Evolutionary conservation across 2,797 vertebrate species (phyloP), one percentile per base, ranked within the genome.

Genomic region (Eurystomus glaucurus): DNA sequence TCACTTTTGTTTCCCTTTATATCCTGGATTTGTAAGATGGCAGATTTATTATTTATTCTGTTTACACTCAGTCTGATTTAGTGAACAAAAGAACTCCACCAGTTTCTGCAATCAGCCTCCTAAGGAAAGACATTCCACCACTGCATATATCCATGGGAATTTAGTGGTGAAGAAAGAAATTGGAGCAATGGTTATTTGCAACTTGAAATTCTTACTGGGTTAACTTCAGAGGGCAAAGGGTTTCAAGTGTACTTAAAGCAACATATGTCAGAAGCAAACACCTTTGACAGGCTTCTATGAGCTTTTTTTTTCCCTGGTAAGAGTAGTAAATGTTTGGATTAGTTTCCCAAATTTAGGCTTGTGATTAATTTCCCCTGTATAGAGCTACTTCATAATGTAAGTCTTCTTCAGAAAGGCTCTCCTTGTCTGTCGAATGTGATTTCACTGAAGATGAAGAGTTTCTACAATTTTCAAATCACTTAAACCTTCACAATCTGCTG

Each of bases 391-490:
- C 46, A 58, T 65, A 72, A 50, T 65, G 58, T 46, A 84, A 93
- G 46, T 78, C 62, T 55, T 90, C 60, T 87, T 92, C n/a, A 61
- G 29, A 51, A 82, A 91, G 85, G 35, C 41, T 75, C 33, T 87
- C 60, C 41, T 41, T 39, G n/a, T 71, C 78, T 71, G 6, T 31
- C 57, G 66, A 84, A 95, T 20, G 51, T 12, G 3, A 35, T 69
- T 91, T 82, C 48, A 65, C 18, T 74, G 64, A 52, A 85, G 66
- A 57, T 69, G 48, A 95, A 85, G 52, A 92, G 89, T 55, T 77
- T 80, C 68, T 90, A 28, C 37, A 35, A 58, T 80, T 95, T 96
- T 91, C 51, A 94, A 87, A 83, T 16, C n/a, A 13, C 55, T 91
- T 88, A 48, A 88, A 86, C 60, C 77, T 77, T 46, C 21, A 64